Conservation (phyloP, 2,113 vertebrate genomes). For the Scophthalmus maximus region DNA sequence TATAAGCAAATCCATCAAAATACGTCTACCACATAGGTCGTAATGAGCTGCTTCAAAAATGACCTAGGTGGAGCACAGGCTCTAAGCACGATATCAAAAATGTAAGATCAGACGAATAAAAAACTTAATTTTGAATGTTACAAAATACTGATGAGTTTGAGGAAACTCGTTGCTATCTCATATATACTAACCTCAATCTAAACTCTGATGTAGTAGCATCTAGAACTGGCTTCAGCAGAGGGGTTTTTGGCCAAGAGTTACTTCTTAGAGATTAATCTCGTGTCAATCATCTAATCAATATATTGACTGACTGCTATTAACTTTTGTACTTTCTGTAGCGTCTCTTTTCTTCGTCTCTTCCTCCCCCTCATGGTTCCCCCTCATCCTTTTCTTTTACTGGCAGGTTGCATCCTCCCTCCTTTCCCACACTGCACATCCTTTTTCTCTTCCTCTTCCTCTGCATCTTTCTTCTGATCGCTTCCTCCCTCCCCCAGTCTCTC, state of each 20-base stretch:
- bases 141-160: no score
- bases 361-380: background rate
- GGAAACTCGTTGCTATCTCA: no score
- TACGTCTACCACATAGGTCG: no score
- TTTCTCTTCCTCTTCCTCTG: background rate
- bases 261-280: background rate
- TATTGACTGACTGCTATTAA: background rate
- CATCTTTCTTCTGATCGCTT: background rate
- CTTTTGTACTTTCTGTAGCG: conserved; percentile 12
- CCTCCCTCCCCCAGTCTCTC: background rate
- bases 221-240: no score
- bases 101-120: no score
- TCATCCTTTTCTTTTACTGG: conserved; percentile 4
- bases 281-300: background rate
- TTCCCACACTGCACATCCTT: background rate
- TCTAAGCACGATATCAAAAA: no score
- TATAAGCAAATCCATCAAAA: no score
- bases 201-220: no score
- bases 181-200: no score
- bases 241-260: background rate
- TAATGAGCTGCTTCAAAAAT: no score
- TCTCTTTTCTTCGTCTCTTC: background rate
- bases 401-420: conserved; percentile 2
- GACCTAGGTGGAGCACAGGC: no score
- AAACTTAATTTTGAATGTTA: no score